Percentiles rank a stretch among this genome's conserved stretches.
These are phyloP conservation scores for Mastomys coucha DNA, from an alignment of 2,113 vertebrate genomes.

Conservation along the genomic window DNA sequence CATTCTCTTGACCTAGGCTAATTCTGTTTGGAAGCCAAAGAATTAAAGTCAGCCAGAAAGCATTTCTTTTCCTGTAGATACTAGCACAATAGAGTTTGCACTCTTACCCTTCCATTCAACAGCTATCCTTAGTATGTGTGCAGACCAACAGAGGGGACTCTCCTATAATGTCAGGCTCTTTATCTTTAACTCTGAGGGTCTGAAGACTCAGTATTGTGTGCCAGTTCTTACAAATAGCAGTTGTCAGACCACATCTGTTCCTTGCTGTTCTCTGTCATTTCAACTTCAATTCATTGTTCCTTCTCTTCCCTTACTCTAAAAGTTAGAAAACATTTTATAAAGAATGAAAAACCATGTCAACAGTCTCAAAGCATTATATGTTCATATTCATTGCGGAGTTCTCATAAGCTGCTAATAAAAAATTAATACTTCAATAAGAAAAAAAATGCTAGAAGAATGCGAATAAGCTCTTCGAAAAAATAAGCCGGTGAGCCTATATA, in stretches of 20 bases:
- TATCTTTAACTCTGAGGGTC: not conserved
- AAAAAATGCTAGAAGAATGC: not conserved
- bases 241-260: slow-evolving; percentile 25
- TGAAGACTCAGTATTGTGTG: not conserved
- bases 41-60: not conserved
- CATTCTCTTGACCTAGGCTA: not conserved
- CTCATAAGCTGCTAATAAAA: slow-evolving; percentile 14
- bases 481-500: not conserved
- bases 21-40: slow-evolving; percentile 46
- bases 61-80: slow-evolving; percentile 20
- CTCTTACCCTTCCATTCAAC: not conserved
- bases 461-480: not conserved
- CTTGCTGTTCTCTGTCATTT: slow-evolving; percentile 11
- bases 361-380: not conserved
- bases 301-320: not conserved
- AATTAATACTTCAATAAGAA: slow-evolving; percentile 1
- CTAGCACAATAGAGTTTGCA: not conserved
- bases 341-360: slow-evolving; percentile 28
- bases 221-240: slow-evolving; percentile 20
- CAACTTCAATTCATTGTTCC: not conserved
- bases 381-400: not conserved
- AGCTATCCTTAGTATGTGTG: not conserved
- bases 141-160: not conserved
- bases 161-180: slow-evolving; percentile 5
- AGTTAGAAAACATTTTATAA: not conserved